Evolutionary conservation across 2,888 invertebrate species (phyloP).

Genomic region (Timema cristinae): DNA sequence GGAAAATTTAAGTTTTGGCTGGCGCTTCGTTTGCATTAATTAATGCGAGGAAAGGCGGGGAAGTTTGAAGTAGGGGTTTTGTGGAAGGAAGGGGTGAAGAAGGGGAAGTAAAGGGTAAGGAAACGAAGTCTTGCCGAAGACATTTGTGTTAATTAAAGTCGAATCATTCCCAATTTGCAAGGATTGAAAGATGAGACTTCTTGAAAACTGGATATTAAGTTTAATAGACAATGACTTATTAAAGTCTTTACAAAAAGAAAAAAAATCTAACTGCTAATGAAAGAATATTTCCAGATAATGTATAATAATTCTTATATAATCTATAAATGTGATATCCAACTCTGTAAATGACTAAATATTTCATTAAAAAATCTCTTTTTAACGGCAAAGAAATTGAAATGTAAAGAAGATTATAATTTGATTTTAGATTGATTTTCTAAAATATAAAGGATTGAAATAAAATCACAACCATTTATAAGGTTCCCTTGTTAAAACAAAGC

Average conservation of each 20-base stretch:
- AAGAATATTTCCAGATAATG: no score
- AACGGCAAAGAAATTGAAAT: no score
- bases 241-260: not conserved
- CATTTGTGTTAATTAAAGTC: constrained; percentile 25
- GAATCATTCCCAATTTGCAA: constrained; percentile 25
- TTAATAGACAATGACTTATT: constrained; percentile 13
- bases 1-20: constrained; percentile 13
- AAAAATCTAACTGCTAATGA: no score
- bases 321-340: no score
- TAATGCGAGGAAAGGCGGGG: constrained; percentile 13
- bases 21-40: constrained; percentile 14
- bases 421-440: no score
- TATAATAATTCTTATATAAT: no score
- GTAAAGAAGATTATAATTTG: no score
- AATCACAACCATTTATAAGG: no score
- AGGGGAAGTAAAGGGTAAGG: not conserved
- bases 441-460: no score
- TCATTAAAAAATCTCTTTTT: no score
- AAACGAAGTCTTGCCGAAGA: constrained; percentile 11
- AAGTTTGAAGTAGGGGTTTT: constrained; percentile 11
- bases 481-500: no score
- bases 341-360: no score
- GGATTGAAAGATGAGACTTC: constrained; percentile 5
- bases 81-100: not conserved
- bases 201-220: constrained; percentile 22